phyloP scores from a whole-genome alignment of 2,113 vertebrate genomes.

The Isichthys henryi region DNA sequence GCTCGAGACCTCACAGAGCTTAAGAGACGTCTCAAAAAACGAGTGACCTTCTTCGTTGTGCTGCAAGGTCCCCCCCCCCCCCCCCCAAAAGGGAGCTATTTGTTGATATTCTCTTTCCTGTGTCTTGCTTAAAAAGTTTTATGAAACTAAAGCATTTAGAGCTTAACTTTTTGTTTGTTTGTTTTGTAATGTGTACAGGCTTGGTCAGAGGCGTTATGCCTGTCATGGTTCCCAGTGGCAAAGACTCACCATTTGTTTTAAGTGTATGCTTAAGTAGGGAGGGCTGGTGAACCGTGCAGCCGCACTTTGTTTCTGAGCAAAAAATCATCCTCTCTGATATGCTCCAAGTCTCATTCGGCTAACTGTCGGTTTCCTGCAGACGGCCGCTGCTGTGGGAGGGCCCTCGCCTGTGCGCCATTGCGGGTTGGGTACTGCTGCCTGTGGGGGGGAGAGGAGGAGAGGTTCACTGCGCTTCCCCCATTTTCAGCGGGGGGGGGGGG shows the following conservation, averaged over 20 bases:
- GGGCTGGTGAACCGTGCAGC: background rate
- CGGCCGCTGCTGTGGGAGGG: background rate
- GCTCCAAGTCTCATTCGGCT: background rate
- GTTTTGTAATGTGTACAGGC: background rate
- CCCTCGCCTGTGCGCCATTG: background rate
- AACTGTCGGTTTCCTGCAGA: background rate
- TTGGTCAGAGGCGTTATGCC: background rate
- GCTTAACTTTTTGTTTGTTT: background rate
- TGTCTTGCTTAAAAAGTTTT: background rate
- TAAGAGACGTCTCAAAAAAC: background rate
- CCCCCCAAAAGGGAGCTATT: background rate
- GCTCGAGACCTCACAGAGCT: background rate
- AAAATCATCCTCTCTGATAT: background rate
- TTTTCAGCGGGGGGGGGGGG: background rate
- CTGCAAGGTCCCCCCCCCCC: background rate
- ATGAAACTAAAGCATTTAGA: background rate
- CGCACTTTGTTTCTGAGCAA: background rate
- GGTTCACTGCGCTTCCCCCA: background rate
- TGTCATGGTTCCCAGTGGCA: background rate
- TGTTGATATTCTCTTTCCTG: background rate
- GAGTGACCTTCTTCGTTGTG: background rate
- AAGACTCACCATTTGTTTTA: background rate
- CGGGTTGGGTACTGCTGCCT: background rate
- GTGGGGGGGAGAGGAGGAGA: background rate
- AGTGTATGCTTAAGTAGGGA: background rate